Conservation (phyloP, 2,113 vertebrate genomes). For the Hystrix cristata region DNA sequence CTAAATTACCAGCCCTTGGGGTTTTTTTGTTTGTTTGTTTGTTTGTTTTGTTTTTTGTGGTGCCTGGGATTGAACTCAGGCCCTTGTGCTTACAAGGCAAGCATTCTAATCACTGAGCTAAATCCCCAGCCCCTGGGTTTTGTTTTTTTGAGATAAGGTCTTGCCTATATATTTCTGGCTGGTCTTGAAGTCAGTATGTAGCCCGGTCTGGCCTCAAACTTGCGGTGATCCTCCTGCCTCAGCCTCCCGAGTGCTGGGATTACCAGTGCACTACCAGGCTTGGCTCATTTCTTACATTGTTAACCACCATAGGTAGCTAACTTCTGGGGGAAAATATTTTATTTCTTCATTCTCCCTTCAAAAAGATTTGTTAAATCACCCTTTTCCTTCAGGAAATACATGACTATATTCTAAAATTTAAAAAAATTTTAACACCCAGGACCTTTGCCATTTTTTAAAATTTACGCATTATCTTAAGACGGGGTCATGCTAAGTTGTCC, state of each 20-base stretch:
- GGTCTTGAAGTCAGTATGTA: too few species aligned
- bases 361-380: neutral
- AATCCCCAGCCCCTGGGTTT: too few species aligned
- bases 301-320: neutral
- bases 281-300: constrained; percentile 1
- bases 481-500: neutral
- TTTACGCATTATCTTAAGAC: neutral
- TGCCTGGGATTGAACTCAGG: too few species aligned
- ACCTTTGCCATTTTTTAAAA: neutral
- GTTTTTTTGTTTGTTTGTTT: too few species aligned
- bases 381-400: constrained; percentile 26
- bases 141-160: too few species aligned
- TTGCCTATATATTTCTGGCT: too few species aligned
- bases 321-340: neutral
- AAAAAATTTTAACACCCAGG: neutral
- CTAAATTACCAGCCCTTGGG: too few species aligned
- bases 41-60: too few species aligned
- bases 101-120: neutral
- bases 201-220: neutral
- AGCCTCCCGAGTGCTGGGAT: neutral
- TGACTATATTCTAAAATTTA: neutral
- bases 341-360: constrained; percentile 13
- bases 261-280: neutral
- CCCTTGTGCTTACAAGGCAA: too few species aligned
- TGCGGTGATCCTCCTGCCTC: neutral